These are phyloP conservation scores for Micrasema minimum DNA, from an alignment of 1,140 invertebrate genomes.

Conservation along the genomic window DNA sequence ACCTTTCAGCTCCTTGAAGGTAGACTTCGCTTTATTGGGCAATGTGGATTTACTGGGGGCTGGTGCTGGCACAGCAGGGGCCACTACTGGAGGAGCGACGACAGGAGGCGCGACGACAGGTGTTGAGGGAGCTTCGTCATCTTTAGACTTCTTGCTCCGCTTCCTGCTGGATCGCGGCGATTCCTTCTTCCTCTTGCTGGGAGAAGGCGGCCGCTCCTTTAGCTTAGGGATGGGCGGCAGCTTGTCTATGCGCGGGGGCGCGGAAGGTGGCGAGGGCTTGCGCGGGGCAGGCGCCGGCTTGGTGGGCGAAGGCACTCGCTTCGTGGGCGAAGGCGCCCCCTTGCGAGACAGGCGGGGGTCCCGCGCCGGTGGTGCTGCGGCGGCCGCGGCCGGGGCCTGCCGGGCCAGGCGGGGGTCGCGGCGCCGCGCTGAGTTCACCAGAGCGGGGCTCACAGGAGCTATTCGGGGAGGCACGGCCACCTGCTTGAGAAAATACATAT, in stretches of 20 bases:
- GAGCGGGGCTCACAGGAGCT: conserved; percentile 73
- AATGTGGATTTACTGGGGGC: neutral
- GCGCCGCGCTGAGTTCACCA: conserved; percentile 66
- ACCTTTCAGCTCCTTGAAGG: conserved; percentile 72
- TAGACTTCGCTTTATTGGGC: too few relatives aligned
- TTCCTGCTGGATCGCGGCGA: conserved; percentile 34
- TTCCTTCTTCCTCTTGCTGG: conserved; percentile 57
- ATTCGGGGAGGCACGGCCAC: conserved; percentile 63
- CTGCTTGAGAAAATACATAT: neutral
- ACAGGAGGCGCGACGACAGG: neutral
- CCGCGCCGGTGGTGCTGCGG: neutral
- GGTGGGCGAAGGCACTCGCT: conserved; percentile 51
- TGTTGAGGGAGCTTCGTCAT: neutral
- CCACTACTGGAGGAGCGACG: neutral
- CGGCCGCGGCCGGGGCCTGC: conserved; percentile 58
- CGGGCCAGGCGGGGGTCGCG: conserved; percentile 72
- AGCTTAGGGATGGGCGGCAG: conserved; percentile 43
- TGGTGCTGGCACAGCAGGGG: neutral
- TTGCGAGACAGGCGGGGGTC: conserved; percentile 15
- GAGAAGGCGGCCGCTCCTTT: conserved; percentile 49
- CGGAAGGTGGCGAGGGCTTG: conserved; percentile 45
- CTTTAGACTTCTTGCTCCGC: conserved; percentile 41
- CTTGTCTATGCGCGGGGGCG: neutral
- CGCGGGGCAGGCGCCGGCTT: conserved; percentile 64
- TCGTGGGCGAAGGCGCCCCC: neutral